A percentile compares a stretch with the other conserved stretches of the same genome.
phyloP scores from a whole-genome alignment of 2,888 invertebrate genomes.

The Ommatoiulus sabulosus region DNA sequence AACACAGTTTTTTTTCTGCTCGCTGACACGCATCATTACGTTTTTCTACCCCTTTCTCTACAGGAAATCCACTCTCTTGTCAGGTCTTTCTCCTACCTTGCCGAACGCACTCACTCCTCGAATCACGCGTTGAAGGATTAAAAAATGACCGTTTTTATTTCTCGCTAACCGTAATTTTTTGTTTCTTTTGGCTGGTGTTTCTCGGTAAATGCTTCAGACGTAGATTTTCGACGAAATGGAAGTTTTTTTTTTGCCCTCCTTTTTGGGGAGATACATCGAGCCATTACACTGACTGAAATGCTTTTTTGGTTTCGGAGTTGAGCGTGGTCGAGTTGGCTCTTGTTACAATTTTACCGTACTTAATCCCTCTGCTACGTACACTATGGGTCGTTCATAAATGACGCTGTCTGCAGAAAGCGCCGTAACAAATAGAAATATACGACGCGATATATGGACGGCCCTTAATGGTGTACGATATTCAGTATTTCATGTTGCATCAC shows the following conservation, averaged over 20 bases:
- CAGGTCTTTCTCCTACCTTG: background rate
- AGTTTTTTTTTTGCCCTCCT: background rate
- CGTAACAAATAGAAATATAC: too few species aligned
- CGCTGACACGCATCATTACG: slow-evolving; percentile 14
- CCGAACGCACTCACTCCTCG: background rate
- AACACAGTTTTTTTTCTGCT: background rate
- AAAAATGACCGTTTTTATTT: slow-evolving; percentile 8
- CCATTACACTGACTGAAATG: background rate
- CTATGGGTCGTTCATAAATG: too few species aligned
- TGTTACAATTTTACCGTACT: background rate
- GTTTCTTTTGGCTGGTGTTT: slow-evolving; percentile 12
- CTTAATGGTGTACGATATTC: background rate
- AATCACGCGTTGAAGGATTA: slow-evolving; percentile 1
- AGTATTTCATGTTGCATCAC: too few species aligned
- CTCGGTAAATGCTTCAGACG: background rate
- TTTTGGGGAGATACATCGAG: background rate
- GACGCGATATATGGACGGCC: background rate
- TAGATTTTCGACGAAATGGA: slow-evolving; percentile 3
- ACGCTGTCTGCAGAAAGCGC: too few species aligned
- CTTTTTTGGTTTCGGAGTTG: background rate
- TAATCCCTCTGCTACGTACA: too few species aligned
- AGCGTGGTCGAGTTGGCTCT: background rate
- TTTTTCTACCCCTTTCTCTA: slow-evolving; percentile 43
- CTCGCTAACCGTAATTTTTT: background rate
- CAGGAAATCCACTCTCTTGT: background rate